Conservation (phyloP, 2,797 vertebrate species). For the Ispidina lecontei region DNA sequence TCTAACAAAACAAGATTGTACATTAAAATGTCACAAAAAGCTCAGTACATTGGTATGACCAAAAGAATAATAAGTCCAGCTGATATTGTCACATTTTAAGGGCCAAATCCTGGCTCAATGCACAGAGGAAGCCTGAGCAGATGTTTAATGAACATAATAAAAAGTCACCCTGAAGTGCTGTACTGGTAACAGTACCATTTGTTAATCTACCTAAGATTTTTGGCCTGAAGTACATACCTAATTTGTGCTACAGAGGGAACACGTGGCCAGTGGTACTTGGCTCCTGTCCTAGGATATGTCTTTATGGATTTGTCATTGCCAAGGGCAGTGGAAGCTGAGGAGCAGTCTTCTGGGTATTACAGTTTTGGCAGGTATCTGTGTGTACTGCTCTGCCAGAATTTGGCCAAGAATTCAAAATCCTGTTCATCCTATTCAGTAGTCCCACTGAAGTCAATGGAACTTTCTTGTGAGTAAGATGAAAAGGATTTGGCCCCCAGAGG, state of each 20-base stretch:
- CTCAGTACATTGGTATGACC: slow-evolving; percentile 32
- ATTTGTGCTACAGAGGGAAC: neutral
- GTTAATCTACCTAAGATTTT: neutral
- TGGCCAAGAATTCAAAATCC: slow-evolving; percentile 56
- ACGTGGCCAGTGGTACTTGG: neutral
- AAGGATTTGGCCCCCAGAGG: slow-evolving; percentile 57
- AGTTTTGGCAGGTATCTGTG: neutral
- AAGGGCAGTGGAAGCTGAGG: neutral
- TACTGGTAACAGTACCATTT: neutral
- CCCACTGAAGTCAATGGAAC: neutral
- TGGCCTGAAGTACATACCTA: neutral
- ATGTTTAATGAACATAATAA: neutral
- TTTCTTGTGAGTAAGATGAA: slow-evolving; percentile 45
- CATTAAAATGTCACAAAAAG: slow-evolving; percentile 39
- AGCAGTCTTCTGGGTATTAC: neutral
- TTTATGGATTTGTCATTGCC: neutral
- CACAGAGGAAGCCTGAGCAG: neutral
- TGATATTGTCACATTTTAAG: slow-evolving; percentile 23
- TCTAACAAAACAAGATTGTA: slow-evolving; percentile 53
- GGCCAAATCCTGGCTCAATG: slow-evolving; percentile 48
- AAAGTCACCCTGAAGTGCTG: neutral
- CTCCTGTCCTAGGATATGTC: neutral
- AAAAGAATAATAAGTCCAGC: slow-evolving; percentile 55
- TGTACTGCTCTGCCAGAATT: slow-evolving; percentile 2
- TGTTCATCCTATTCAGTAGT: slow-evolving; percentile 40